These are phyloP conservation scores for Diadumene lineata DNA, from an alignment of 92 coral and sea anemone species.

Conservation along the genomic window DNA sequence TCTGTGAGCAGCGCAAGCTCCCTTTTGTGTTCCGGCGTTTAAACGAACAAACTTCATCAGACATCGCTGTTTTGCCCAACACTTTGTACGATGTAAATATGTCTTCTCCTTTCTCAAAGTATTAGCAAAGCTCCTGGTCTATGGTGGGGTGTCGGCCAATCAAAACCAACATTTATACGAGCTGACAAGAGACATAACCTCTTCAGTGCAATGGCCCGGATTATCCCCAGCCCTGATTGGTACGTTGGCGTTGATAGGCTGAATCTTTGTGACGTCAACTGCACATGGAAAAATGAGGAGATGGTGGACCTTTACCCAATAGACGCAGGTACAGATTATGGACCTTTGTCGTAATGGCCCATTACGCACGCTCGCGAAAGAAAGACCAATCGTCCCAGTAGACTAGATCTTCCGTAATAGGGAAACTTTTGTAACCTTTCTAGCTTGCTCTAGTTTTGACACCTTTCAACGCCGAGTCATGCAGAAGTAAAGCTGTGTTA, in stretches of 20 bases:
- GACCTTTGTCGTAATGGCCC: no score
- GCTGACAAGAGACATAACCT: conserved; percentile 74
- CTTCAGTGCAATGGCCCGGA: conserved; percentile 75
- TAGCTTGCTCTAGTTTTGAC: no score
- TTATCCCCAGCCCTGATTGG: conserved; percentile 97
- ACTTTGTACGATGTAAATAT: neutral
- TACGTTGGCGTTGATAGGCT: conserved; percentile 93
- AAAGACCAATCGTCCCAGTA: no score
- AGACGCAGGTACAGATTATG: conserved; percentile 76
- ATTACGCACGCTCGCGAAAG: no score
- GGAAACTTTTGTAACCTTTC: no score
- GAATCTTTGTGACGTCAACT: conserved; percentile 80
- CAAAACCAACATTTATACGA: conserved; percentile 48
- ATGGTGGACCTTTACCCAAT: conserved; percentile 68
- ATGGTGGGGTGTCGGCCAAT: conserved; percentile 59
- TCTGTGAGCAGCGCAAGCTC: no score
- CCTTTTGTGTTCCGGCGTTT: no score
- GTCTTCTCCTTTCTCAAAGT: conserved; percentile 29
- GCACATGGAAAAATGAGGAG: conserved; percentile 74
- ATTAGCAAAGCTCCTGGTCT: conserved; percentile 61
- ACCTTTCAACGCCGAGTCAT: no score
- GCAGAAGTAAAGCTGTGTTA: no score
- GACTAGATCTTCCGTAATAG: no score
- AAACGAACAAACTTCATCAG: no score
- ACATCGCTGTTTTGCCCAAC: no score